These are phyloP conservation scores for Takifugu bimaculatus DNA, from an alignment of 2,113 vertebrate genomes.

Conservation along the genomic window DNA sequence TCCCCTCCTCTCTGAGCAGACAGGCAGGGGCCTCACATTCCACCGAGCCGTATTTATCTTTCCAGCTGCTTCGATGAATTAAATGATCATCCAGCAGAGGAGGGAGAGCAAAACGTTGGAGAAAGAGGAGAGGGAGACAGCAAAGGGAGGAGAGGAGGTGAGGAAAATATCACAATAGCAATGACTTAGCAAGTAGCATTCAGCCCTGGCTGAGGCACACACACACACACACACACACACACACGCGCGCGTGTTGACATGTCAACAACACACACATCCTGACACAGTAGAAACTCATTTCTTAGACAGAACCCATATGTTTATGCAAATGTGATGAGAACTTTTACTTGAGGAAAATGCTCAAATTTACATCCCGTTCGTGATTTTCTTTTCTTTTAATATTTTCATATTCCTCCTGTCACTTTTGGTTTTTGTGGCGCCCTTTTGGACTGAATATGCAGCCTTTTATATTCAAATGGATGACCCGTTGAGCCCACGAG, in stretches of 20 bases:
- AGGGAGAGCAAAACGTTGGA: slow-evolving; percentile 41
- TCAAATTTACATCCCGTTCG: slow-evolving; percentile 28
- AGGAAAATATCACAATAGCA: slow-evolving; percentile 56
- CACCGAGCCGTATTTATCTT: slow-evolving; percentile 75
- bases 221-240: slow-evolving; percentile 33
- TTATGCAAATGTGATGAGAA: slow-evolving; percentile 74
- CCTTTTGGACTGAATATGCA: no score
- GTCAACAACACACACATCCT: slow-evolving; percentile 54
- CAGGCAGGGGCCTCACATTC: slow-evolving; percentile 67
- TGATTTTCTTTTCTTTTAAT: slow-evolving; percentile 19
- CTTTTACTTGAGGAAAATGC: slow-evolving; percentile 58
- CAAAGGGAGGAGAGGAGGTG: slow-evolving; percentile 10
- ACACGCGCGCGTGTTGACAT: slow-evolving; percentile 43
- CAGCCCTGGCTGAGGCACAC: slow-evolving; percentile 62
- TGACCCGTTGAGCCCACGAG: no score
- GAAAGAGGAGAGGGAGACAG: slow-evolving; percentile 25
- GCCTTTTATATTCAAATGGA: no score
- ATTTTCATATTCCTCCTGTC: slow-evolving; percentile 5
- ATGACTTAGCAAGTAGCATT: slow-evolving; percentile 71
- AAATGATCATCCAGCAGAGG: slow-evolving; percentile 69
- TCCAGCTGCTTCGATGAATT: slow-evolving; percentile 74
- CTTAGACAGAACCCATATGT: slow-evolving; percentile 71
- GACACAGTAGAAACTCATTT: slow-evolving; percentile 73
- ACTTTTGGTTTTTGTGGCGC: no score
- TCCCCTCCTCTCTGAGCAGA: slow-evolving; percentile 67